Percentiles rank a stretch among this genome's conserved stretches.
Conservation (phyloP, 2,888 invertebrate genomes). For the Microdon myrmicae region DNA sequence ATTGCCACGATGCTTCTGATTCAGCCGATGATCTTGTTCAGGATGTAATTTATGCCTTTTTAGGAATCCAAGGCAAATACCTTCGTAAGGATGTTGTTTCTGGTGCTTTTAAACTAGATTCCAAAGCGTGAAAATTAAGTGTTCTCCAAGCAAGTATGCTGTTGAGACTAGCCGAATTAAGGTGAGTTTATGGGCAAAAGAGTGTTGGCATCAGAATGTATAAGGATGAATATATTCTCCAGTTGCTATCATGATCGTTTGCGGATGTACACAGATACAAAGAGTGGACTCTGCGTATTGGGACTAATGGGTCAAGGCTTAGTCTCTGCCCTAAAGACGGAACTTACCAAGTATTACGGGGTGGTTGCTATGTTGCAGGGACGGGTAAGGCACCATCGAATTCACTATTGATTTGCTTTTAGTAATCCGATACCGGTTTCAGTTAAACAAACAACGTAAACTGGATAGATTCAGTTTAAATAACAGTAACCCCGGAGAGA, state of each 20-base stretch:
- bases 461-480: constrained; percentile 40
- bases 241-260: constrained; percentile 77
- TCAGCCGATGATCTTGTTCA: constrained; percentile 73
- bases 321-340: constrained; percentile 83
- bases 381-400: no score
- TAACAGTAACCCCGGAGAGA: constrained; percentile 60
- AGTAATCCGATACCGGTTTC: no score
- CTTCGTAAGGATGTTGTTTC: constrained; percentile 74
- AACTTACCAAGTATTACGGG: constrained; percentile 88
- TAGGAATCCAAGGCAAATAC: constrained; percentile 86
- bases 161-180: constrained; percentile 83
- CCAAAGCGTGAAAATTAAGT: constrained; percentile 68
- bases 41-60: constrained; percentile 86
- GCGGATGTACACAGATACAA: constrained; percentile 80
- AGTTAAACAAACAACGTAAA: constrained; percentile 56
- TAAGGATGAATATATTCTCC: background rate
- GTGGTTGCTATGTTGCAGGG: constrained; percentile 88
- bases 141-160: constrained; percentile 74
- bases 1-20: no score
- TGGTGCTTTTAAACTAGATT: constrained; percentile 73
- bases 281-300: constrained; percentile 73
- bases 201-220: background rate
- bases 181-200: constrained; percentile 79
- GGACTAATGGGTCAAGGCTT: constrained; percentile 88
- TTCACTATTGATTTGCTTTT: no score